Evolutionary conservation across 2,888 invertebrate genomes (phyloP).

Genomic region (Ophonus ardosiacus): DNA sequence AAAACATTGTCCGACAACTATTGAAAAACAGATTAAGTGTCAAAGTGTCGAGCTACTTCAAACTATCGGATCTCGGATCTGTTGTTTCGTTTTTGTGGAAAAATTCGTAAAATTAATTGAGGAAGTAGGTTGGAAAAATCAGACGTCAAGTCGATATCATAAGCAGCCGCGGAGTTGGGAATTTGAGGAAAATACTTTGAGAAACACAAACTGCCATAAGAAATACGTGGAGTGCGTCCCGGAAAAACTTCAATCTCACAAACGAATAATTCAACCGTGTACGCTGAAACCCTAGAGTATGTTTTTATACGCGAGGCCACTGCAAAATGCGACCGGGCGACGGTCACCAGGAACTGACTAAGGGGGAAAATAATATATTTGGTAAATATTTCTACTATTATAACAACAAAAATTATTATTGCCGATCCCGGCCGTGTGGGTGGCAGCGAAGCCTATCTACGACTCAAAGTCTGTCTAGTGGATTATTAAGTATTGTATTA

Average conservation of each 20-base stretch:
- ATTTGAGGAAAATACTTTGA: slow-evolving; percentile 44
- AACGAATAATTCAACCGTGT: slow-evolving; percentile 54
- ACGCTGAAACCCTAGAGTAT: slow-evolving; percentile 55
- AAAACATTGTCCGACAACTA: neutral
- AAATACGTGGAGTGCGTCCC: slow-evolving; percentile 32
- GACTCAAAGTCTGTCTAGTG: no score
- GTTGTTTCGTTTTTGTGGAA: neutral
- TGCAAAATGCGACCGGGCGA: slow-evolving; percentile 20
- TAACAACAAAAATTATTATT: no score
- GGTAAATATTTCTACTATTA: neutral
- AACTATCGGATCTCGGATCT: slow-evolving; percentile 6
- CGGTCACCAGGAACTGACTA: neutral
- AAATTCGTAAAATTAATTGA: slow-evolving; percentile 36
- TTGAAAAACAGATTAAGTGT: slow-evolving; percentile 5
- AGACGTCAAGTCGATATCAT: slow-evolving; percentile 44
- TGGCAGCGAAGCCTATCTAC: no score
- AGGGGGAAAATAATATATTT: neutral
- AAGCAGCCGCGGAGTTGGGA: slow-evolving; percentile 6
- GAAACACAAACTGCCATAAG: slow-evolving; percentile 60
- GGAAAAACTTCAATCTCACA: slow-evolving; percentile 48
- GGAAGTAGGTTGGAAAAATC: slow-evolving; percentile 39
- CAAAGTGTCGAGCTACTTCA: neutral
- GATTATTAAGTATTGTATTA: no score
- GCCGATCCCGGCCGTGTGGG: no score
- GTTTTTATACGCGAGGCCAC: slow-evolving; percentile 52